A percentile compares a stretch with the other conserved stretches of the same genome.
phyloP scores from a whole-genome alignment of 2,797 vertebrate species.

The Catharus ustulatus region DNA sequence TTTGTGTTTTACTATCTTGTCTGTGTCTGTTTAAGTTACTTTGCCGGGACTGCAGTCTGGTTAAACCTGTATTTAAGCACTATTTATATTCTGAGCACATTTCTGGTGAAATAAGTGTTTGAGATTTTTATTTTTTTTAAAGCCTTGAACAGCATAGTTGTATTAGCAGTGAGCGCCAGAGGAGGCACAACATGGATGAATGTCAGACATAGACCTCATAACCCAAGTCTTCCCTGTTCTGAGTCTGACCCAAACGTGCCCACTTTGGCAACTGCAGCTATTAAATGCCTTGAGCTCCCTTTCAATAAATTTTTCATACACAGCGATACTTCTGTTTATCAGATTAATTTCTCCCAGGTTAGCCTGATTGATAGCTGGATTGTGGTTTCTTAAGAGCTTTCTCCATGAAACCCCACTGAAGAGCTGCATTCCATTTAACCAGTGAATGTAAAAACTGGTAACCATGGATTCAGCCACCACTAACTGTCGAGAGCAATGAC shows the following conservation, averaged over 20 bases:
- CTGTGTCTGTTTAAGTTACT: constrained; percentile 74
- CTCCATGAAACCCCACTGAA: constrained; percentile 75
- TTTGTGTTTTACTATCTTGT: constrained; percentile 70
- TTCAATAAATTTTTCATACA: constrained; percentile 76
- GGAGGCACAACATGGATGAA: constrained; percentile 49
- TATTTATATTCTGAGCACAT: constrained; percentile 65
- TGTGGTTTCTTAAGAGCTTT: constrained; percentile 80
- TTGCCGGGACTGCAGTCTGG: constrained; percentile 73
- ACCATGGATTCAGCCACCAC: constrained; percentile 82
- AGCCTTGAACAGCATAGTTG: constrained; percentile 57
- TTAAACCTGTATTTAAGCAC: constrained; percentile 66
- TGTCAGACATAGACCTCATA: constrained; percentile 62
- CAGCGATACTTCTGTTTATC: constrained; percentile 67
- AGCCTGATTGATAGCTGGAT: constrained; percentile 80
- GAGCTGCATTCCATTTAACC: constrained; percentile 82
- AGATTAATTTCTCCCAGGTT: constrained; percentile 82
- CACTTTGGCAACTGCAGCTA: constrained; percentile 55
- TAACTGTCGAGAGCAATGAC: constrained; percentile 80
- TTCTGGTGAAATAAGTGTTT: constrained; percentile 64
- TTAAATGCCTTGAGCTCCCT: constrained; percentile 55
- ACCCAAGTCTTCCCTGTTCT: neutral
- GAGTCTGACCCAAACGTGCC: constrained; percentile 50
- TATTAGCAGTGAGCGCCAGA: constrained; percentile 61
- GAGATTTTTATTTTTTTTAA: constrained; percentile 39
- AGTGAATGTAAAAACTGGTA: constrained; percentile 82